These are phyloP conservation scores for Metacarcinus magister DNA, from an alignment of 2,888 invertebrate genomes.

Conservation along the genomic window DNA sequence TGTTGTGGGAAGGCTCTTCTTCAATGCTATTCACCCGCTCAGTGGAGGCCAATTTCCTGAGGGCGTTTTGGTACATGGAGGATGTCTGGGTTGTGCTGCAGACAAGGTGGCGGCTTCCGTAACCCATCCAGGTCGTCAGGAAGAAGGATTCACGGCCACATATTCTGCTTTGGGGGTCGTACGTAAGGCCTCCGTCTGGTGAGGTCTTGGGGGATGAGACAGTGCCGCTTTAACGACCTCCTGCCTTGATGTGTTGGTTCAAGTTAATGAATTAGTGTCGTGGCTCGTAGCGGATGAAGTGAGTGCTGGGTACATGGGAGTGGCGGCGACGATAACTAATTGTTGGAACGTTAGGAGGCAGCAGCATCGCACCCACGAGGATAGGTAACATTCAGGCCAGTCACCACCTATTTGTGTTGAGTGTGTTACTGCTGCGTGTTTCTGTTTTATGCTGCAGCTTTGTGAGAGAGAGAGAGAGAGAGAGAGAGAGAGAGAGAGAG, in stretches of 20 bases:
- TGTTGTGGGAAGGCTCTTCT: background rate
- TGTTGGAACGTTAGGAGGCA: background rate
- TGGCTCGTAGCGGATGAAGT: background rate
- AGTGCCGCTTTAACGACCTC: background rate
- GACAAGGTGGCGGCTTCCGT: background rate
- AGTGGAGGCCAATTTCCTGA: background rate
- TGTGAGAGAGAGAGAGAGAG: background rate
- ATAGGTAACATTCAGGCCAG: background rate
- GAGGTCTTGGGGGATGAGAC: background rate
- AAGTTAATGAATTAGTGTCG: background rate
- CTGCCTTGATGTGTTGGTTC: background rate
- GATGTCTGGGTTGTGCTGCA: background rate
- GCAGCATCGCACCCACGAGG: background rate
- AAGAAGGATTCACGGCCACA: background rate
- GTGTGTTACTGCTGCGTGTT: background rate
- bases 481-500: conserved; percentile 19
- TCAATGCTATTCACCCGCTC: background rate
- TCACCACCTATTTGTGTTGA: conserved; percentile 17
- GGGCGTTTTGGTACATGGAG: background rate
- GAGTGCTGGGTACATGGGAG: background rate
- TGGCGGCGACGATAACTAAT: background rate
- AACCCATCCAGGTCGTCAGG: background rate
- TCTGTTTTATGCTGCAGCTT: background rate
- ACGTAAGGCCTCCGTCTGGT: background rate
- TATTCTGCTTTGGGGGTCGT: background rate